A percentile compares a stretch with the other conserved stretches of the same genome.
phyloP scores from a whole-genome alignment of 1,140 invertebrate species.

The Apis florea region DNA sequence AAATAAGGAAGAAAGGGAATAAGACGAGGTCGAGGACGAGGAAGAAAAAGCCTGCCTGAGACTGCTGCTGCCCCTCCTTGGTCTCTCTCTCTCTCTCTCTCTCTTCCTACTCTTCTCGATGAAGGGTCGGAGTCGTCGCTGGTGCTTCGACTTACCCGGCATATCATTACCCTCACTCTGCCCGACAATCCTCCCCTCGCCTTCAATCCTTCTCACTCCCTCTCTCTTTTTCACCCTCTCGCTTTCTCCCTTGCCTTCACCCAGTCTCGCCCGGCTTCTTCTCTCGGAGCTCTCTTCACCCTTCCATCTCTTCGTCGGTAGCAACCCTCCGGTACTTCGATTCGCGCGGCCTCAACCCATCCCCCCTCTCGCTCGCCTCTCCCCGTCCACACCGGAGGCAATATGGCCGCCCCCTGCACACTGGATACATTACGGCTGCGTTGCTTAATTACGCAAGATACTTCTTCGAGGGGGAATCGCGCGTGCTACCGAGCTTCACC shows the following conservation, averaged over 20 bases:
- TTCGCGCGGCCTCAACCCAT: constrained; percentile 57
- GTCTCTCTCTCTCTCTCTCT: constrained; percentile 33
- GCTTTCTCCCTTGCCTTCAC: constrained; percentile 5
- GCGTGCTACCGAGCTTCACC: constrained; percentile 18
- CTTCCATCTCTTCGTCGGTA: constrained; percentile 63
- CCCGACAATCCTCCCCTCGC: constrained; percentile 26
- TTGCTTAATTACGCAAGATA: constrained; percentile 76
- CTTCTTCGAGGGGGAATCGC: constrained; percentile 57
- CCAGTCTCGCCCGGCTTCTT: constrained; percentile 23
- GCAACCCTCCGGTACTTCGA: constrained; percentile 67
- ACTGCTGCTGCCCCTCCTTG: constrained; percentile 29
- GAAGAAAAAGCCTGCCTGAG: constrained; percentile 32
- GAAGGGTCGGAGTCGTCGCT: constrained; percentile 60
- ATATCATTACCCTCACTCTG: constrained; percentile 69
- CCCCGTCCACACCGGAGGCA: constrained; percentile 57
- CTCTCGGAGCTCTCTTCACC: constrained; percentile 45
- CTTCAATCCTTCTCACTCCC: constrained; percentile 39
- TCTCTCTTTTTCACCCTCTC: neutral
- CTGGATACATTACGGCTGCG: constrained; percentile 71
- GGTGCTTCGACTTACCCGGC: constrained; percentile 60
- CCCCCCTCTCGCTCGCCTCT: constrained; percentile 20
- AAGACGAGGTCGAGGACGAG: constrained; percentile 22
- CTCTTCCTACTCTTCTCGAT: constrained; percentile 36
- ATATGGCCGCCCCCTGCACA: constrained; percentile 68
- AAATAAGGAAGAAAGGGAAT: constrained; percentile 27